Evolutionary conservation across 2,888 invertebrate genomes (phyloP), one percentile per base, ranked within the genome.

Genomic region (Coenonympha glycerion): DNA sequence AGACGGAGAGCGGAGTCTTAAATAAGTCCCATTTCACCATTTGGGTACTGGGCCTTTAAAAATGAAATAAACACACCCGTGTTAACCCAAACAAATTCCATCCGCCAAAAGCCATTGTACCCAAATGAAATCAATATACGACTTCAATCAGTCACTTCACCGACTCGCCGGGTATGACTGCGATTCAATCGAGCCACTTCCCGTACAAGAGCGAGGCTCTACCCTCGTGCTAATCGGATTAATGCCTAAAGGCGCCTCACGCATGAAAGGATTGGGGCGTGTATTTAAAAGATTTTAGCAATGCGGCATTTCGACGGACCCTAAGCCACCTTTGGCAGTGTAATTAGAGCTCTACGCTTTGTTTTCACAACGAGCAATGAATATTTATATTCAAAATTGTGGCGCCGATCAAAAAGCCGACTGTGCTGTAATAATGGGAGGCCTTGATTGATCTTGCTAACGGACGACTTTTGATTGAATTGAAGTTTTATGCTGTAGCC

Each of bases 331-430:
- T 76, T 69, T 69, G 55, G 55, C 62, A 61, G 63, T 62, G 60
- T 69, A 72, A 79, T 76, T 73, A 71, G 71, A 66, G 63, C 69
- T 66, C 70, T 68, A 64, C 66, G 63, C 73, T 78, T 76, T 73
- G 70, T 77, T 76, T 68, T 64, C n/a, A 71, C 71, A 79, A 81
- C 78, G 71, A 76, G 72, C 74, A 73, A 82, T 82, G 77, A 81
- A 82, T 82, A 81, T 81, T 81, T 76, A 80, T 79, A 75, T 73
- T 76, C 59, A 66, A 62, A 68, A 74, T 73, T 63, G 61, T 56
- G 45, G 34, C 34, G 45, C n/a, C 41, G 22, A 24, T n/a, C 24
- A n/a, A 37, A 36, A 47, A 37, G 36, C 19, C 36, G 9, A 22
- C 47, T 24, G n/a, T n/a, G n/a, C 31, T 18, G 13, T 18, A 19